Evolutionary conservation across 1,140 invertebrate genomes (phyloP).

Genomic region (Coboldia fuscipes): DNA sequence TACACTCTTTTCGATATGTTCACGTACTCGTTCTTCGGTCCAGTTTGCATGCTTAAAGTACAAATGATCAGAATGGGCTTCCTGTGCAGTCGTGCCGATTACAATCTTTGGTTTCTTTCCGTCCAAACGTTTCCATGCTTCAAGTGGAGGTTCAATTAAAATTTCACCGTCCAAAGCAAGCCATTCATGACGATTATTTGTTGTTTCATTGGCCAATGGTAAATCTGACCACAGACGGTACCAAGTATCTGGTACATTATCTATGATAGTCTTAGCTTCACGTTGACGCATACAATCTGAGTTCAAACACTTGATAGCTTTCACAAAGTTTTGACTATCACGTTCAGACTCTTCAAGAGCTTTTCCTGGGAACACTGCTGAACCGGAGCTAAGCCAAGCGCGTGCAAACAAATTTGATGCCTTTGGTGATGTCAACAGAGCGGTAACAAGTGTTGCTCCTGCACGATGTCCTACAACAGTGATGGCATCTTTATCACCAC

Average conservation of each 20-base stretch:
- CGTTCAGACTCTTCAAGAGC: constrained; percentile 33
- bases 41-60: constrained; percentile 32
- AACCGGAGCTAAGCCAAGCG: constrained; percentile 52
- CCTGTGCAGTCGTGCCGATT: constrained; percentile 49
- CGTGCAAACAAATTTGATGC: constrained; percentile 37
- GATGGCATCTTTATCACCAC: constrained; percentile 49
- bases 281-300: constrained; percentile 34
- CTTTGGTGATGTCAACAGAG: constrained; percentile 32
- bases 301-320: constrained; percentile 23
- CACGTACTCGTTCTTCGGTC: constrained; percentile 33
- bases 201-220: constrained; percentile 30
- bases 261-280: constrained; percentile 36
- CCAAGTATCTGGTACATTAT: constrained; percentile 46
- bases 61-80: constrained; percentile 32
- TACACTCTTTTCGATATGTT: constrained; percentile 36
- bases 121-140: constrained; percentile 26
- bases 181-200: constrained; percentile 41
- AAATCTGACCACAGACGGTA: constrained; percentile 31
- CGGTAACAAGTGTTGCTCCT: constrained; percentile 54
- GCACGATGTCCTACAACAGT: constrained; percentile 63
- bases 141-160: constrained; percentile 35
- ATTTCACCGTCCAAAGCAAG: constrained; percentile 46
- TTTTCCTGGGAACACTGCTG: constrained; percentile 41
- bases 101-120: constrained; percentile 31
- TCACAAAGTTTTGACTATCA: constrained; percentile 33